These are phyloP conservation scores for Calliopum simillimum DNA, from an alignment of 2,888 invertebrate genomes.

Conservation along the genomic window DNA sequence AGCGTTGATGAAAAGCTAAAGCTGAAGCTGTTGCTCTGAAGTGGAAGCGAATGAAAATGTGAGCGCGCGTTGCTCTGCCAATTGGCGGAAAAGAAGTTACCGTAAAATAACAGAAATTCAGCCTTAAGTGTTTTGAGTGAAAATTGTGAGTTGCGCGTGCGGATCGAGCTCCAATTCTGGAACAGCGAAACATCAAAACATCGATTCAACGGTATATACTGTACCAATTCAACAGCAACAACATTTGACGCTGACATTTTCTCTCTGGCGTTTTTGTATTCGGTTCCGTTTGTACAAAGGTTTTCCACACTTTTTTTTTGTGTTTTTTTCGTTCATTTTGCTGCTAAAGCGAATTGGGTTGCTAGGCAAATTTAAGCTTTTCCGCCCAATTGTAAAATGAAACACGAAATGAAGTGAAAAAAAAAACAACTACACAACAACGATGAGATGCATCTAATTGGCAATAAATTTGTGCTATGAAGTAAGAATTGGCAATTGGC, in stretches of 20 bases:
- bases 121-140: constrained; percentile 26
- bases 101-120: constrained; percentile 36
- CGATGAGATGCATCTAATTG: constrained; percentile 25
- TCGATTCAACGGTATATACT: constrained; percentile 19
- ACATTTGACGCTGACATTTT: constrained; percentile 16
- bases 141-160: constrained; percentile 41
- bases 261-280: background rate
- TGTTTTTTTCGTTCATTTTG: constrained; percentile 24
- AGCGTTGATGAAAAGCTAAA: constrained; percentile 7
- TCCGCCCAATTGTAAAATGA: background rate
- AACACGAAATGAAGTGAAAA: background rate
- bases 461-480: constrained; percentile 17
- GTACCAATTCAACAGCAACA: background rate
- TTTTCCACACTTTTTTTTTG: constrained; percentile 1
- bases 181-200: background rate
- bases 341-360: constrained; percentile 29
- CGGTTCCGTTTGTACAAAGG: background rate
- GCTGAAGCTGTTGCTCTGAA: too few species aligned
- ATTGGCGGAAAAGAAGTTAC: constrained; percentile 18
- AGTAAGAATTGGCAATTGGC: too few species aligned
- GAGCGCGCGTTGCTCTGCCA: background rate
- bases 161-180: constrained; percentile 33
- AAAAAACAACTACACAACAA: background rate
- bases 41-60: background rate
- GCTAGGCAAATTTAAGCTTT: constrained; percentile 11